phyloP scores from a whole-genome alignment of 2,797 vertebrate species.

The Acomys russatus region DNA sequence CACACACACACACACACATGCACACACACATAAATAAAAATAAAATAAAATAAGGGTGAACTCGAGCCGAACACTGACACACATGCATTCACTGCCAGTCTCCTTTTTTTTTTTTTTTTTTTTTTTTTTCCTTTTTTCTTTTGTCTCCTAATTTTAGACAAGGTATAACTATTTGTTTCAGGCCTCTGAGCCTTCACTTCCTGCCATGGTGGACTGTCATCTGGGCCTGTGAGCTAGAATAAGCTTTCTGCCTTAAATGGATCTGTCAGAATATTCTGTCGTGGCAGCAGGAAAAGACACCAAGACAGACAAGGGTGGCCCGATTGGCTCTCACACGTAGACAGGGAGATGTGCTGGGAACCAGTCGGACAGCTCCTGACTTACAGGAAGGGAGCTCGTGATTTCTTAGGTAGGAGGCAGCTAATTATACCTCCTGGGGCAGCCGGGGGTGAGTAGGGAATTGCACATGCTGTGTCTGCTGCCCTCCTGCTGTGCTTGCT shows the following conservation, averaged over 20 bases:
- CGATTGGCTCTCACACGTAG: background rate
- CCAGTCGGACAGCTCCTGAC: background rate
- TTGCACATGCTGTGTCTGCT: background rate
- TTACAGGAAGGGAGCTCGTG: background rate
- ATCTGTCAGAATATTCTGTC: background rate
- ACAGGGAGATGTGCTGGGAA: background rate
- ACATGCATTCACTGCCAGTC: background rate
- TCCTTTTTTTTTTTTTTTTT: too few species aligned
- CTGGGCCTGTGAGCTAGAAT: background rate
- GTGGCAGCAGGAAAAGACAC: background rate
- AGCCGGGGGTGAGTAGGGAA: accelerated
- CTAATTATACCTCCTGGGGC: background rate
- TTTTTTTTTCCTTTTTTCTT: too few species aligned
- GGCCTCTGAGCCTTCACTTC: background rate
- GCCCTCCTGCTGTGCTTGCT: background rate
- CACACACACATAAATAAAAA: background rate
- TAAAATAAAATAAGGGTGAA: background rate
- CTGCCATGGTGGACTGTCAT: background rate
- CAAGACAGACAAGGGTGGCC: background rate
- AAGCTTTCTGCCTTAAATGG: background rate
- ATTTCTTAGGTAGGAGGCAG: background rate
- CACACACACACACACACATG: too few species aligned
- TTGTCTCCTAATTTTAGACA: background rate
- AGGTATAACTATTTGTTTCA: background rate
- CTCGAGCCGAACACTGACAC: background rate